Base-by-base conservation (phyloP, 1,140 invertebrate genomes). In the Sitobion miscanthi region DNA sequence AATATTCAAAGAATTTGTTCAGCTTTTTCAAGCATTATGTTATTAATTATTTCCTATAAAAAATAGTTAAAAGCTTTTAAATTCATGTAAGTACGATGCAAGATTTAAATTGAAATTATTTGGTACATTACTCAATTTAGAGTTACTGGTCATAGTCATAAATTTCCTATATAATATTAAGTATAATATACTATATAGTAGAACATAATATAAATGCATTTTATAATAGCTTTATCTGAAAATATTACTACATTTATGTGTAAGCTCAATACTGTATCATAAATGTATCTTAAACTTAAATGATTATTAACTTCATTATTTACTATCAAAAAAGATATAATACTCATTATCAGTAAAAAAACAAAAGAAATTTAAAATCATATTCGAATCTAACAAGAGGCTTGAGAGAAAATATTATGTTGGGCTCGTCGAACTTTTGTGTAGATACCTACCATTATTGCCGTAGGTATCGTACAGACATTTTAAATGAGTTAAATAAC, bases 1-100 rank as follows among this genome's bases (percentile, higher is more conserved):
- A 77, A 77, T 77, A 77, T 77, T 77, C 62, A 77, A 77, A 77
- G 62, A 77, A 77, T 35, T 77, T n/a, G n/a, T 17, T 77, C 62
- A 17, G 62, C 0, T 17, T 77, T 77, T 77, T 30, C 62, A n/a
- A n/a, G 14, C 30, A 77, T 21, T 38, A 0, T n/a, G 14, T 3
- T 77, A n/a, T n/a, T n/a, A 77, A n/a, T 77, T 77, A 20, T 77
- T 77, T n/a, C 17, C 30, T n/a, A 77, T 77, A 77, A n/a, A n/a
- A n/a, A 77, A 77, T 77, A 17, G 62, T 77, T 77, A n/a, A 17
- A 77, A n/a, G 14, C 62, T 17, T 4, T 77, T 77, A 77, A 77
- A 77, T 77, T 77, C n/a, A 77, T 14, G n/a, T 77, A 0, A 23
- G 52, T 54, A 77, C 30, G 62, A 77, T n/a, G n/a, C 30, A 77